Conservation (phyloP, 1,140 invertebrate species). For the Monomorium pharaonis region DNA sequence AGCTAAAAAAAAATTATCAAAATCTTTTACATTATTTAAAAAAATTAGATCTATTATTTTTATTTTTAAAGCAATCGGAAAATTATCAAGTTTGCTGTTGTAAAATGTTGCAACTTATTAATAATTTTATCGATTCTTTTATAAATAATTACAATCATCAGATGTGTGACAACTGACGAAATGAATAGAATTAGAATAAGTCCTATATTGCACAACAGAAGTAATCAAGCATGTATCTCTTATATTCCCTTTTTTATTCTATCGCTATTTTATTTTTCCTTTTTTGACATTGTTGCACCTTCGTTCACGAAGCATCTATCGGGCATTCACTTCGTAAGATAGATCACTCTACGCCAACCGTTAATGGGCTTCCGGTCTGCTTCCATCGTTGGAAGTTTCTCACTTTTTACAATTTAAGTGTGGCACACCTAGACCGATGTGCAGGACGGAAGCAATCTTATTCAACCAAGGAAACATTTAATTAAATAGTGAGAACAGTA, state of each 20-base stretch:
- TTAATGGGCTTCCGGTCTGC: slow-evolving; percentile 67
- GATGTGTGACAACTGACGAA: background rate
- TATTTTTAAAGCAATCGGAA: background rate
- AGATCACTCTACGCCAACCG: slow-evolving; percentile 53
- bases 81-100: background rate
- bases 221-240: slow-evolving; percentile 33
- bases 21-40: background rate
- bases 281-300: slow-evolving; percentile 41
- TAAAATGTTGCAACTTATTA: background rate
- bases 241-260: slow-evolving; percentile 26
- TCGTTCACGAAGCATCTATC: slow-evolving; percentile 43
- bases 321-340: slow-evolving; percentile 63
- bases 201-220: background rate
- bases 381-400: slow-evolving; percentile 57
- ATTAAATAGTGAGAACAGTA: slow-evolving; percentile 24
- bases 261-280: background rate
- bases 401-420: slow-evolving; percentile 56
- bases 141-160: background rate
- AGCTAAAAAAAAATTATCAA: background rate
- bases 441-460: slow-evolving; percentile 36
- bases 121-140: background rate
- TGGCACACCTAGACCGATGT: slow-evolving; percentile 46
- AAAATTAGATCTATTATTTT: background rate
- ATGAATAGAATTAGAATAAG: slow-evolving; percentile 6
- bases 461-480: slow-evolving; percentile 42